Evolutionary conservation across 1,140 invertebrate species (phyloP).

Genomic region (Telenomus remus): DNA sequence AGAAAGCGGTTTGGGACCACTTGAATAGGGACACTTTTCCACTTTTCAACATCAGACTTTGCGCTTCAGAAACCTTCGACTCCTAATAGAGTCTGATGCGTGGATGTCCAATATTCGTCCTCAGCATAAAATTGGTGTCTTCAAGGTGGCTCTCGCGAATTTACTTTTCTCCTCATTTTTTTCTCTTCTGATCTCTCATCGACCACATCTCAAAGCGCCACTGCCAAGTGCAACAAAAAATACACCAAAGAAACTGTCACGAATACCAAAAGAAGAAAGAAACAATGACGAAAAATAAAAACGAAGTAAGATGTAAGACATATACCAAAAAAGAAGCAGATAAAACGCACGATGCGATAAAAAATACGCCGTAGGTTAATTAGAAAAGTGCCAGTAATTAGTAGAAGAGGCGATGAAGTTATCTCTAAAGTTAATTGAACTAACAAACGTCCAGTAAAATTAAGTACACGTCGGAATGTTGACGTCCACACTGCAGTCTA

Average conservation of each 20-base stretch:
- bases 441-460: conserved; percentile 75
- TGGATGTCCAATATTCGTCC: conserved; percentile 47
- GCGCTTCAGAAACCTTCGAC: conserved; percentile 30
- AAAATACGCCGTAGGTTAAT: conserved; percentile 67
- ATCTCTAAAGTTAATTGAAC: conserved; percentile 69
- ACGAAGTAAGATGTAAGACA: conserved; percentile 4
- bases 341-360: conserved; percentile 4
- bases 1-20: conserved; percentile 53
- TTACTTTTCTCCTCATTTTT: background rate
- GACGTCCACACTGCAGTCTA: conserved; percentile 73
- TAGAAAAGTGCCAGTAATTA: conserved; percentile 76
- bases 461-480: conserved; percentile 70
- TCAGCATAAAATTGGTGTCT: conserved; percentile 48
- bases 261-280: background rate
- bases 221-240: conserved; percentile 1
- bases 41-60: conserved; percentile 47
- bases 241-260: conserved; percentile 7
- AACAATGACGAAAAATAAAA: conserved; percentile 3
- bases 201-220: no score
- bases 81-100: conserved; percentile 49
- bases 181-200: background rate
- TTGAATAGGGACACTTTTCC: conserved; percentile 45
- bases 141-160: conserved; percentile 32
- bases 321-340: conserved; percentile 30
- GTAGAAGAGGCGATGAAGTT: conserved; percentile 62